Percentiles rank a stretch among this genome's conserved stretches.
These are phyloP conservation scores for Porites evermanni DNA, from an alignment of 92 coral and sea anemone species.

Conservation along the genomic window DNA sequence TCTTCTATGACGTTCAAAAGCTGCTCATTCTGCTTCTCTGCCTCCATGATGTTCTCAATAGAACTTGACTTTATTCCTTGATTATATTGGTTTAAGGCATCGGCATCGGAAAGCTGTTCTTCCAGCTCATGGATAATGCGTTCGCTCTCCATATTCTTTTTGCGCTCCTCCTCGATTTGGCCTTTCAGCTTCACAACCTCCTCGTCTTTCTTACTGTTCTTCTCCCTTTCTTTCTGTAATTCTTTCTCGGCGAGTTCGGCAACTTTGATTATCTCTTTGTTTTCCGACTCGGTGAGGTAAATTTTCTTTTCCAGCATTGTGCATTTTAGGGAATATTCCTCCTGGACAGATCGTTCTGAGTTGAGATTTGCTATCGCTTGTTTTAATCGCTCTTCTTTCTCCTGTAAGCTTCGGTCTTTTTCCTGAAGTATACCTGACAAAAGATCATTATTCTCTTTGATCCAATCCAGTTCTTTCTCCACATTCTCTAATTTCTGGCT, in stretches of 20 bases:
- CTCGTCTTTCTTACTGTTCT: constrained; percentile 23
- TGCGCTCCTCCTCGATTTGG: constrained; percentile 55
- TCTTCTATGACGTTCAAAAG: constrained; percentile 73
- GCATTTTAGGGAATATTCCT: constrained; percentile 77
- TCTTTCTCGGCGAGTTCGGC: constrained; percentile 54
- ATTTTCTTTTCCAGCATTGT: constrained; percentile 74
- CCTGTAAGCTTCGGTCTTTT: constrained; percentile 60
- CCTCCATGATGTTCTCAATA: constrained; percentile 77
- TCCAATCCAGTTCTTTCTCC: constrained; percentile 60
- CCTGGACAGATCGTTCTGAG: constrained; percentile 76
- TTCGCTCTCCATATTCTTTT: constrained; percentile 54
- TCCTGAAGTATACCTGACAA: constrained; percentile 46
- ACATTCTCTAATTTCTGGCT: constrained; percentile 51
- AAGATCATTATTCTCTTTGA: constrained; percentile 51
- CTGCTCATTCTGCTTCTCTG: constrained; percentile 81
- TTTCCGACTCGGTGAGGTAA: constrained; percentile 68
- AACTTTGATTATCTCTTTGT: constrained; percentile 51
- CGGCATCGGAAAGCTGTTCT: constrained; percentile 75
- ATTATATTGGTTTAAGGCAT: constrained; percentile 76
- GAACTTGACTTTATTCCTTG: constrained; percentile 81
- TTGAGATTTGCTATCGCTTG: constrained; percentile 65
- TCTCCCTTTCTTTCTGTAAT: constrained; percentile 49
- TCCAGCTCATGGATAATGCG: constrained; percentile 72
- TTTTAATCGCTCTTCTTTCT: constrained; percentile 59
- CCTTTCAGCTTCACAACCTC: constrained; percentile 54